A percentile compares a stretch with the other conserved stretches of the same genome.
phyloP scores from a whole-genome alignment of 2,888 invertebrate species.

The Drosophila nr. perissopoda region DNA sequence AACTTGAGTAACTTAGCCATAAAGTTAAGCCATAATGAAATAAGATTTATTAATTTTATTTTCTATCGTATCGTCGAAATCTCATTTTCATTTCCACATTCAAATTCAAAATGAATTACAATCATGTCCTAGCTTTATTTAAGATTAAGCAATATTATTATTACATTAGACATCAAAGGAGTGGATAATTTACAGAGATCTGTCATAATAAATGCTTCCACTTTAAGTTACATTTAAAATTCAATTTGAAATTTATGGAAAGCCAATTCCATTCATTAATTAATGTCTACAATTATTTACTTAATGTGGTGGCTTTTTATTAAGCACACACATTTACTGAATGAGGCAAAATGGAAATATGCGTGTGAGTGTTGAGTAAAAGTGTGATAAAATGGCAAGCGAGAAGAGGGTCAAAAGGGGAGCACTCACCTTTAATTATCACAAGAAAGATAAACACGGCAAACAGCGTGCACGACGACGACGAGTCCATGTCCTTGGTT shows the following conservation, averaged over 20 bases:
- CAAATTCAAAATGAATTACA: background rate
- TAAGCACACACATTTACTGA: slow-evolving; percentile 4
- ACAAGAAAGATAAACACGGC: slow-evolving; percentile 82
- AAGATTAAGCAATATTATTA: background rate
- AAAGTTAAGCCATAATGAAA: background rate
- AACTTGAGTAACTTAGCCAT: no score
- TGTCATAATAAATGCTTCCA: background rate
- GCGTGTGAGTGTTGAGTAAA: slow-evolving; percentile 17
- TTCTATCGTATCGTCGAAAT: background rate
- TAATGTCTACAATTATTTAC: slow-evolving; percentile 58
- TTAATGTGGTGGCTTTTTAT: slow-evolving; percentile 36
- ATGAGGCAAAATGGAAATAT: background rate
- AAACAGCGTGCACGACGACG: slow-evolving; percentile 77
- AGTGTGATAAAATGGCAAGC: slow-evolving; percentile 43
- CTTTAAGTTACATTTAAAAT: slow-evolving; percentile 25
- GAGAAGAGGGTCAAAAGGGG: slow-evolving; percentile 12
- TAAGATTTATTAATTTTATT: background rate
- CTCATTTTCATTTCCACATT: background rate
- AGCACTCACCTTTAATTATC: slow-evolving; percentile 83
- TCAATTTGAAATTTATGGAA: slow-evolving; percentile 34
- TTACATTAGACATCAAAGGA: background rate
- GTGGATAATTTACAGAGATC: background rate
- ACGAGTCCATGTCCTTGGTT: slow-evolving; percentile 82
- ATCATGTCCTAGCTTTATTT: background rate
- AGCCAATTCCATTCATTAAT: slow-evolving; percentile 45